Conservation (phyloP, 2,113 vertebrate genomes). For the Chionodraco myersi region DNA sequence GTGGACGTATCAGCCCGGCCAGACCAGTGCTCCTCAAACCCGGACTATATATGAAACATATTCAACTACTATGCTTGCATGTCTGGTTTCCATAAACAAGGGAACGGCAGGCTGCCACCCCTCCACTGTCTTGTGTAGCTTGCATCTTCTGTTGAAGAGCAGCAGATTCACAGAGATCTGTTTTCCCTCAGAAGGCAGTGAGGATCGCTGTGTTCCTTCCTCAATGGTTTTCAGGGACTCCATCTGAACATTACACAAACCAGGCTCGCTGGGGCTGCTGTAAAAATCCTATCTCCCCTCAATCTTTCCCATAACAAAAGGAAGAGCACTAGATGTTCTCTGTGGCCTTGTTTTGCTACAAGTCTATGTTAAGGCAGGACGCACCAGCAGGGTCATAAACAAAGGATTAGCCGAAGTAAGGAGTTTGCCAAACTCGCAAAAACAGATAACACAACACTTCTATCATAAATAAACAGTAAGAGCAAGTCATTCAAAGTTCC, state of each 20-base stretch:
- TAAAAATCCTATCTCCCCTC: conserved; percentile 68
- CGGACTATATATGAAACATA: conserved; percentile 38
- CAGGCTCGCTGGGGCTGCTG: conserved; percentile 67
- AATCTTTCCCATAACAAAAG: conserved; percentile 75
- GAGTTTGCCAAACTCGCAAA: conserved; percentile 58
- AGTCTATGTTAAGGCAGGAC: conserved; percentile 47
- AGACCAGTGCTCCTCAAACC: conserved; percentile 42
- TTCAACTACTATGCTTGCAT: conserved; percentile 10
- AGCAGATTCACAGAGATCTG: conserved; percentile 58
- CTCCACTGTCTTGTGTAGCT: neutral
- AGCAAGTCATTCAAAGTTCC: conserved; percentile 21
- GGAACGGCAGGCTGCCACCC: neutral
- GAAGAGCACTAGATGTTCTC: conserved; percentile 68
- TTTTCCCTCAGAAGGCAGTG: conserved; percentile 63
- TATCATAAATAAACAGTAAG: conserved; percentile 54
- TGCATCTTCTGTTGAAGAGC: conserved; percentile 26
- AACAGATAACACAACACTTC: conserved; percentile 51
- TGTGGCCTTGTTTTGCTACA: conserved; percentile 49
- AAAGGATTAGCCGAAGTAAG: conserved; percentile 40
- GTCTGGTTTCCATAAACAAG: conserved; percentile 35
- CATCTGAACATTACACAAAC: conserved; percentile 75
- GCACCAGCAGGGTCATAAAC: conserved; percentile 70
- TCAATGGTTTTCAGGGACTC: conserved; percentile 56
- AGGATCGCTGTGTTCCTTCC: conserved; percentile 49
- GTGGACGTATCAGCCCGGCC: conserved; percentile 22